A percentile compares a stretch with the other conserved stretches of the same genome.
Evolutionary conservation across 2,888 invertebrate genomes (phyloP).

Genomic region (Alloplasta piceator): DNA sequence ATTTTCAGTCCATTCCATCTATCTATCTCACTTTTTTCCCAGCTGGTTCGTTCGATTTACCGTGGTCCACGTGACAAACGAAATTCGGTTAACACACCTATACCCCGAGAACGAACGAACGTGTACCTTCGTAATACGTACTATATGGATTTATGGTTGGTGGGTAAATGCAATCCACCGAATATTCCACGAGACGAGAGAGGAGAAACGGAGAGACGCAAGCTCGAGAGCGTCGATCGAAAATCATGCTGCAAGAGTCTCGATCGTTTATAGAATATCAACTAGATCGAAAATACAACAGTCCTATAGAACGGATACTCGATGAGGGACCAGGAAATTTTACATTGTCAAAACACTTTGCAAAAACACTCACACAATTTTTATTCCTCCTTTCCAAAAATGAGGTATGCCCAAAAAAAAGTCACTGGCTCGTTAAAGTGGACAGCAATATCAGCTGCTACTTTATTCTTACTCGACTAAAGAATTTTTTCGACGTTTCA

Average conservation of each 20-base stretch:
- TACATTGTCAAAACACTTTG: no score
- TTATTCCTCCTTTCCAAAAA: not conserved
- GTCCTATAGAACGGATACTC: not conserved
- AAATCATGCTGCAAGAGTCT: not conserved
- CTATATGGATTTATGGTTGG: not conserved
- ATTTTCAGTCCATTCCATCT: constrained; percentile 31
- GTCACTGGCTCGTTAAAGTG: no score
- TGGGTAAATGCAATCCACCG: not conserved
- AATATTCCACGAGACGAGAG: not conserved
- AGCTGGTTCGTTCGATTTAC: constrained; percentile 36
- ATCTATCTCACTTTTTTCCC: constrained; percentile 21
- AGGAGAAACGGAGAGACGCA: not conserved
- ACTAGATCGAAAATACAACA: not conserved
- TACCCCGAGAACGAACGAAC: constrained; percentile 6
- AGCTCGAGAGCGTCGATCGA: constrained; percentile 18
- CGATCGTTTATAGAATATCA: constrained; percentile 15
- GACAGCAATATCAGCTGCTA: no score
- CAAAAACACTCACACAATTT: not conserved
- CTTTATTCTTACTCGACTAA: no score
- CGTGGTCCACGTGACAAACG: constrained; percentile 48
- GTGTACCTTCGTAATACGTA: not conserved
- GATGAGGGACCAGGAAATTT: no score
- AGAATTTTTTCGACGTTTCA: no score
- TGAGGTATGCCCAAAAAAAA: not conserved
- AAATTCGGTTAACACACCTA: constrained; percentile 47